Evolutionary conservation across 2,888 invertebrate genomes (phyloP), one percentile per base, ranked within the genome.

Genomic region (Cheilosia impressa): DNA sequence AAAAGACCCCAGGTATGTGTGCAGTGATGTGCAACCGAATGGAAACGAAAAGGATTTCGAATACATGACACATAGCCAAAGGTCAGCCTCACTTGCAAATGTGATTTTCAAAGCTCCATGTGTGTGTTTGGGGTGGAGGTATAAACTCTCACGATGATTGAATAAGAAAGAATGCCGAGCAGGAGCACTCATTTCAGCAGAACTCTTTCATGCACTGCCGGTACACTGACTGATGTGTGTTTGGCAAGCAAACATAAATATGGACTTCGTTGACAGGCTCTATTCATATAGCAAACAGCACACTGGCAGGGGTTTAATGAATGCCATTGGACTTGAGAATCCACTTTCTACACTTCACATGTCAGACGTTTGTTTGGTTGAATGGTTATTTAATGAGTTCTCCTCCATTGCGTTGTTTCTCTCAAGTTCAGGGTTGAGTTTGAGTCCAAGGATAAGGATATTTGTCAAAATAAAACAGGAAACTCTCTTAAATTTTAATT

Each of bases 241-340:
- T 75, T 66, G 58, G 52, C 66, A 66, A 58, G 66, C 47, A 66
- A 58, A 76, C 57, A 66, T 76, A 53, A 57, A 75, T 63, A 63
- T 34, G 43, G 27, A 24, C 38, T 13, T 10, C 38, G 38, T 27
- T 50, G 31, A 76, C 19, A 41, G 17, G 50, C 57, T 41, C 43
- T 24, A 43, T 24, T 7, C 10, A 17, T 38, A 31, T 17, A 55
- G 60, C 24, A 19, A 19, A 27, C 27, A 19, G 52, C 24, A 17
- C 41, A 27, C 13, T 38, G 38, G 38, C 38, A 38, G 38, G 13
- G 38, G 55, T 38, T 65, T 7, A 62, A 72, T 62, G 52, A 43
- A 4, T 72, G 72, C 60, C 73, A 55, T 63, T 73, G 73, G 73
- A 55, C 73, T 73, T 73, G 73, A 73, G 53, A 73, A 53, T 62